Conservation (phyloP, 2,113 vertebrate genomes). For the Pomatorhinus ruficollis region DNA sequence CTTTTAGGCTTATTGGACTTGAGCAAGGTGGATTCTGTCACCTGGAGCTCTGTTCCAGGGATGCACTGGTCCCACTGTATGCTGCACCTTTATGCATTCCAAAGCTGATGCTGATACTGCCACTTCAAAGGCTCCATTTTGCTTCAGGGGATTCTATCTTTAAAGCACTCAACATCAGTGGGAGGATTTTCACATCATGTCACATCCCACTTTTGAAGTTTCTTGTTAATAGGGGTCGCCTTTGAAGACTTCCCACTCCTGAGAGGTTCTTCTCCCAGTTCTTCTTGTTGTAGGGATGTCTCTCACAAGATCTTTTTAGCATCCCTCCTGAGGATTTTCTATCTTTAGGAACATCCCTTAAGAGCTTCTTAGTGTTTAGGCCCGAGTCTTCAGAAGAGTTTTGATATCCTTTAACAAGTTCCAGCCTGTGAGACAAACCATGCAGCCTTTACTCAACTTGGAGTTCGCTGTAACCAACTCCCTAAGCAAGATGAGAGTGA, state of each 20-base stretch:
- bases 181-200: slow-evolving; percentile 62
- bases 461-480: not conserved
- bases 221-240: slow-evolving; percentile 55
- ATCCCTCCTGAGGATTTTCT: slow-evolving; percentile 42
- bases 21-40: not conserved
- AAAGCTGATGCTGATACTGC: slow-evolving; percentile 38
- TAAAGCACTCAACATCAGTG: slow-evolving; percentile 49
- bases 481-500: not conserved
- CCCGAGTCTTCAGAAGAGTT: not conserved
- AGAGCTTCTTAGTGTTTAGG: slow-evolving; percentile 19
- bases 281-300: not conserved
- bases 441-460: not conserved
- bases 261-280: slow-evolving; percentile 51
- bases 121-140: slow-evolving; percentile 66
- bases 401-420: not conserved
- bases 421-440: not conserved
- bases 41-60: not conserved
- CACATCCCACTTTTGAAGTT: slow-evolving; percentile 68
- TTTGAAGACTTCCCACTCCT: slow-evolving; percentile 62
- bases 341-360: slow-evolving; percentile 18
- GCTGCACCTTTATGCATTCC: slow-evolving; percentile 22
- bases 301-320: slow-evolving; percentile 55
- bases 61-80: not conserved
- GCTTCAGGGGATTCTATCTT: slow-evolving; percentile 66
- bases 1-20: not conserved